Evolutionary conservation across 2,888 invertebrate genomes (phyloP).

Genomic region (Panopea generosa): DNA sequence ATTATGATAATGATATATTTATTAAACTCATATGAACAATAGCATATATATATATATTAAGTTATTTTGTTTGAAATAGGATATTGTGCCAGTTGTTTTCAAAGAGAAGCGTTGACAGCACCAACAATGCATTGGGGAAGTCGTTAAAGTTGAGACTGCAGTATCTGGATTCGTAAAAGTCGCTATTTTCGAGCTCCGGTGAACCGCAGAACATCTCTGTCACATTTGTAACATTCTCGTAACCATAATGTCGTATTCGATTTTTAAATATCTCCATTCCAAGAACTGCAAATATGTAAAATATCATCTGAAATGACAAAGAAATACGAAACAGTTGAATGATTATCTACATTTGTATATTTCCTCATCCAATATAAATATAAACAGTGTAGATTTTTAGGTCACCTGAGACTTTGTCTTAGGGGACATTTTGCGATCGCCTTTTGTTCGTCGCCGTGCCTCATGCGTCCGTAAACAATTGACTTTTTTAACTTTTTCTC

Average conservation of each 20-base stretch:
- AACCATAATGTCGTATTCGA: constrained; percentile 74
- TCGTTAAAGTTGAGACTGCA: constrained; percentile 86
- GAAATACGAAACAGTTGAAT: too few relatives aligned
- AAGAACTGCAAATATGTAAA: constrained; percentile 85
- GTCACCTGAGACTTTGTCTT: too few relatives aligned
- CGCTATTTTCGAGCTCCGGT: constrained; percentile 77
- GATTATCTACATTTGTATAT: too few relatives aligned
- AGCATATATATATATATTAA: too few relatives aligned
- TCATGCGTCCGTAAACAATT: too few relatives aligned
- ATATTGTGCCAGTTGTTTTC: constrained; percentile 86
- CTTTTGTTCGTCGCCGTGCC: too few relatives aligned
- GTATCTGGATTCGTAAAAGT: constrained; percentile 83
- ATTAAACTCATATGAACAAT: too few relatives aligned
- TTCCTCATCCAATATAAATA: too few relatives aligned
- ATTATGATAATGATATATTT: too few relatives aligned
- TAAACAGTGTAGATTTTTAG: too few relatives aligned
- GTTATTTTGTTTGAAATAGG: neutral
- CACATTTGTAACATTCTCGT: constrained; percentile 32
- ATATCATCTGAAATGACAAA: constrained; percentile 82
- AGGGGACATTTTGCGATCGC: too few relatives aligned
- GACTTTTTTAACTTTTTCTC: too few relatives aligned
- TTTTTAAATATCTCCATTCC: constrained; percentile 86
- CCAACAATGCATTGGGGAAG: constrained; percentile 83
- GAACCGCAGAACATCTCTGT: constrained; percentile 80
- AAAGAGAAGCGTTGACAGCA: constrained; percentile 85